Evolutionary conservation across 2,888 invertebrate species (phyloP).

Genomic region (Stratiomys singularior): DNA sequence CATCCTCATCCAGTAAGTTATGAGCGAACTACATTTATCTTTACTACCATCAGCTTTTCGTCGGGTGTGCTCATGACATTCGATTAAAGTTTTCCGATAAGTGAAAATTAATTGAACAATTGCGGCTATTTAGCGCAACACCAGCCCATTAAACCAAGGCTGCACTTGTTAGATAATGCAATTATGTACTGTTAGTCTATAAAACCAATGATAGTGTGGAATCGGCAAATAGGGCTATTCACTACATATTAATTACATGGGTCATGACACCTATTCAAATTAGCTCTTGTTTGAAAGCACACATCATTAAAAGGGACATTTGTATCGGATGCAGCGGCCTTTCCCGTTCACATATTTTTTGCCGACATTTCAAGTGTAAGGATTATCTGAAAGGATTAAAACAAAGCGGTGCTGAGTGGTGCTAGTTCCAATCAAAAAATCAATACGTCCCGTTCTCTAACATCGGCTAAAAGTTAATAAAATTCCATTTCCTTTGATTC

Average conservation of each 20-base stretch:
- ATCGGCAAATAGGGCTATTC: conserved; percentile 20
- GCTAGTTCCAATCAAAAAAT: conserved; percentile 25
- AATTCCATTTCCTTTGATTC: conserved; percentile 14
- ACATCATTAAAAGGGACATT: conserved; percentile 6
- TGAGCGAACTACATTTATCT: too few species aligned
- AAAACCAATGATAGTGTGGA: conserved; percentile 22
- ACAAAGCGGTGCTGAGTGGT: neutral
- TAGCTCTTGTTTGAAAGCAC: neutral
- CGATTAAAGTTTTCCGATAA: neutral
- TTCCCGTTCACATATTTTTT: neutral
- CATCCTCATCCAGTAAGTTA: too few species aligned
- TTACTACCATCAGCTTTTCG: too few species aligned
- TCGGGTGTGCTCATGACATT: neutral
- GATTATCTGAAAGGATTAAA: neutral
- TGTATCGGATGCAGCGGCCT: neutral
- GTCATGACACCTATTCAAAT: conserved; percentile 22
- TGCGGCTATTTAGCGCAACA: conserved; percentile 2
- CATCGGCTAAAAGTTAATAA: conserved; percentile 26
- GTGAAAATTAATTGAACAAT: neutral
- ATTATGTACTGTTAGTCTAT: conserved; percentile 8
- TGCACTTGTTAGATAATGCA: conserved; percentile 20
- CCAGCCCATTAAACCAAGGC: neutral
- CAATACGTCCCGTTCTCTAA: neutral
- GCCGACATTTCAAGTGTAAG: neutral
- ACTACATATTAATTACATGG: conserved; percentile 35